Percentiles rank a stretch among this genome's conserved stretches.
Conservation (phyloP, 2,888 invertebrate species). For the Parascotia fuliginaria region DNA sequence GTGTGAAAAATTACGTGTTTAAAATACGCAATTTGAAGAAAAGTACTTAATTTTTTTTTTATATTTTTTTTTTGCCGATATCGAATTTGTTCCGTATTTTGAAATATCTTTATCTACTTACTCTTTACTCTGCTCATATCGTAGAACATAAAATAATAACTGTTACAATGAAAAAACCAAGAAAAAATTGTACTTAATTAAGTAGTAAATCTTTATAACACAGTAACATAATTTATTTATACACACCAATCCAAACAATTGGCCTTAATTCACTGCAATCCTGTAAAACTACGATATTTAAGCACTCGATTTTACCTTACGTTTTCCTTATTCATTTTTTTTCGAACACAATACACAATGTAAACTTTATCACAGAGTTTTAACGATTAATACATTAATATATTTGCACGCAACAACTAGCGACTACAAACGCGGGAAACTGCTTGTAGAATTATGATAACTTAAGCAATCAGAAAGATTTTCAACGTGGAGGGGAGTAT, state of each 20-base stretch:
- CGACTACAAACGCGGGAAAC: slow-evolving; percentile 12
- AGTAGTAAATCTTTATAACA: neutral
- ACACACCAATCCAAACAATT: neutral
- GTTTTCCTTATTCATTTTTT: slow-evolving; percentile 31
- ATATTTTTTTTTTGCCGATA: no score
- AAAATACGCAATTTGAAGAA: no score
- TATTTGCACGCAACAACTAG: slow-evolving; percentile 17
- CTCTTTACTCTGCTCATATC: no score
- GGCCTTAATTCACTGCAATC: slow-evolving; percentile 24
- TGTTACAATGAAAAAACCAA: no score
- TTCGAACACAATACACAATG: slow-evolving; percentile 8
- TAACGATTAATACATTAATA: slow-evolving; percentile 8
- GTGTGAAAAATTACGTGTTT: no score
- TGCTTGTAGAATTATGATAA: slow-evolving; percentile 25
- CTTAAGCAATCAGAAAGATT: slow-evolving; percentile 36
- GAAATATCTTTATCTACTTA: no score
- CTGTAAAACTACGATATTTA: slow-evolving; percentile 7
- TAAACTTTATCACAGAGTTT: slow-evolving; percentile 11
- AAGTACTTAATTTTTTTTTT: no score
- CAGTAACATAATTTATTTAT: neutral
- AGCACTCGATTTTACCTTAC: slow-evolving; percentile 34
- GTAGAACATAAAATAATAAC: no score
- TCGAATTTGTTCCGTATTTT: no score
- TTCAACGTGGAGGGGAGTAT: slow-evolving; percentile 24
- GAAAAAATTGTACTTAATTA: no score